Percentiles rank a stretch among this genome's conserved stretches.
These are phyloP conservation scores for Coenonympha glycerion DNA, from an alignment of 2,888 invertebrate species.

Conservation along the genomic window DNA sequence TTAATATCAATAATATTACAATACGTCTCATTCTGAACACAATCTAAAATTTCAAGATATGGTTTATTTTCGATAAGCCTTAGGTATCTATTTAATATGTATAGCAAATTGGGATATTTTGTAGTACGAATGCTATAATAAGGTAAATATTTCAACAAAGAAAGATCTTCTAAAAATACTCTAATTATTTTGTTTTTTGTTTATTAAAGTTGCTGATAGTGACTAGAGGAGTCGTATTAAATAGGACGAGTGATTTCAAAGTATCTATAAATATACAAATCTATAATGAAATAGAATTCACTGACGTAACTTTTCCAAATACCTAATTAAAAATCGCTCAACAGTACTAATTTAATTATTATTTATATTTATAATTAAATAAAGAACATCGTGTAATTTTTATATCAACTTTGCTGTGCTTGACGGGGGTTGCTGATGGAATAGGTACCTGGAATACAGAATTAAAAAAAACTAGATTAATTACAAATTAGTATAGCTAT, in stretches of 20 bases:
- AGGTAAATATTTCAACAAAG: constrained; percentile 61
- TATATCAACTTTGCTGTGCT: constrained; percentile 22
- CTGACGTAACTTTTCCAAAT: constrained; percentile 24
- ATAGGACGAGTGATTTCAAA: constrained; percentile 49
- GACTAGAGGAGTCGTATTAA: constrained; percentile 39
- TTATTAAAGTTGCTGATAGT: constrained; percentile 38
- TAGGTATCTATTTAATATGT: constrained; percentile 41
- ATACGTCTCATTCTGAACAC: constrained; percentile 33
- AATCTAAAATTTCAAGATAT: constrained; percentile 42
- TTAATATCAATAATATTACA: constrained; percentile 20
- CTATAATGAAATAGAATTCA: constrained; percentile 29
- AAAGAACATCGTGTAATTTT: constrained; percentile 36
- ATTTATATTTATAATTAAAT: too few species aligned
- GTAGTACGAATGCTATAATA: constrained; percentile 41
- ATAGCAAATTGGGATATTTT: constrained; percentile 44
- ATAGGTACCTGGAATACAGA: constrained; percentile 33
- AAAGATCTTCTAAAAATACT: constrained; percentile 73
- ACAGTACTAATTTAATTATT: constrained; percentile 49
- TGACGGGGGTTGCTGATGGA: constrained; percentile 28
- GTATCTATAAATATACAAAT: constrained; percentile 34
- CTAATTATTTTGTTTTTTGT: constrained; percentile 45
- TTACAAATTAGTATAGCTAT: neutral
- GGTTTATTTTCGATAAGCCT: constrained; percentile 51
- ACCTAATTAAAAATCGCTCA: constrained; percentile 45
- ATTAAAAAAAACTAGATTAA: too few species aligned